These are phyloP conservation scores for Brachyptera risi DNA, from an alignment of 2,888 invertebrate species.

Conservation along the genomic window DNA sequence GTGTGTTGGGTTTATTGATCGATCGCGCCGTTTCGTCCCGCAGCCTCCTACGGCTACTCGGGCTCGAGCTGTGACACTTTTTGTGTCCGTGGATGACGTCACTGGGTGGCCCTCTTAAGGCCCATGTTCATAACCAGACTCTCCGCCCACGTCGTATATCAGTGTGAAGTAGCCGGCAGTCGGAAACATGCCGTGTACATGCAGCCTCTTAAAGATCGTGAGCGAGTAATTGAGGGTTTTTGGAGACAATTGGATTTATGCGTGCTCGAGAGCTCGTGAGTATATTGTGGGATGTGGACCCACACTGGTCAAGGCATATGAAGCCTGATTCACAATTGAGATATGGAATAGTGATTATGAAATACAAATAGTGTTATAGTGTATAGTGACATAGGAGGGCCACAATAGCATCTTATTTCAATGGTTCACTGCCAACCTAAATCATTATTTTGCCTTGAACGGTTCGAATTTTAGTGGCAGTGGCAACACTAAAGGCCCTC, in stretches of 20 bases:
- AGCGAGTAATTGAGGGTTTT: background rate
- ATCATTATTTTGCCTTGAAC: too few relatives aligned
- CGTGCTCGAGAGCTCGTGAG: too few relatives aligned
- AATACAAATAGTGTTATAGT: too few relatives aligned
- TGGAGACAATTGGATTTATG: background rate
- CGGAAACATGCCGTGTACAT: background rate
- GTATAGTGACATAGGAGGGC: too few relatives aligned
- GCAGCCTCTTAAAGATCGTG: background rate
- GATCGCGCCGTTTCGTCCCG: slow-evolving; percentile 1
- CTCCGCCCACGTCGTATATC: slow-evolving; percentile 3
- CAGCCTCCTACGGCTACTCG: background rate
- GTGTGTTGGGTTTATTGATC: slow-evolving; percentile 2
- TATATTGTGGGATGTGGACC: too few relatives aligned
- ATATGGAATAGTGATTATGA: too few relatives aligned
- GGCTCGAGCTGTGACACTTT: slow-evolving; percentile 20
- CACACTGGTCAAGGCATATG: too few relatives aligned
- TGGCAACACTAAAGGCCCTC: too few relatives aligned
- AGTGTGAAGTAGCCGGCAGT: slow-evolving; percentile 3
- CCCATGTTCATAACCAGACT: background rate
- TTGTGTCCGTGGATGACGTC: slow-evolving; percentile 17
- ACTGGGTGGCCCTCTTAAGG: background rate
- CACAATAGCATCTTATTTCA: too few relatives aligned
- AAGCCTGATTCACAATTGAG: too few relatives aligned
- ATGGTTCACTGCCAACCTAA: too few relatives aligned
- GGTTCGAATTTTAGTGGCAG: too few relatives aligned